phyloP scores from a whole-genome alignment of 2,888 invertebrate genomes.

The Andrena hattorfiana region DNA sequence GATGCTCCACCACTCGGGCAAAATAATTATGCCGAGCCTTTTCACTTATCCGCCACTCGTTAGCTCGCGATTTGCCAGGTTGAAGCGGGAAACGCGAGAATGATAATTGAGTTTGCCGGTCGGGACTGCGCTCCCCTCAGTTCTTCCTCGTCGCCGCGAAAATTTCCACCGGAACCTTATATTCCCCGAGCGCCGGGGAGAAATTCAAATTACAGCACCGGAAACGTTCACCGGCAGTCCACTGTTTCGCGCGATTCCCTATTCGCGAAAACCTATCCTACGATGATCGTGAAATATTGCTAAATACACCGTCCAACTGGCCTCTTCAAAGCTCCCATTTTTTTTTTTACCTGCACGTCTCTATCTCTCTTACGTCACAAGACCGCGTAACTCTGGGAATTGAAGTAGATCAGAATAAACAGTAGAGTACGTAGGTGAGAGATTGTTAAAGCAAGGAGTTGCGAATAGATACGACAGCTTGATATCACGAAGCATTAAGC shows the following conservation, averaged over 20 bases:
- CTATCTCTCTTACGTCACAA: too few species aligned
- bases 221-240: background rate
- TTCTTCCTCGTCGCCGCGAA: background rate
- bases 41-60: background rate
- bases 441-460: too few species aligned
- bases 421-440: too few species aligned
- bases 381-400: too few species aligned
- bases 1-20: background rate
- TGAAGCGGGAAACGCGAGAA: background rate
- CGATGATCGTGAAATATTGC: too few species aligned
- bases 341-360: too few species aligned
- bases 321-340: too few species aligned
- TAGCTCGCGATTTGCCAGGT: background rate
- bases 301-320: too few species aligned
- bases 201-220: conserved; percentile 29
- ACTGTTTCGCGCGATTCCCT: background rate
- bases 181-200: background rate
- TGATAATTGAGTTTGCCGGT: background rate
- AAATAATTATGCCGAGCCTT: conserved; percentile 5
- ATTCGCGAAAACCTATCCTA: conserved; percentile 16
- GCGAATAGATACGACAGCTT: too few species aligned
- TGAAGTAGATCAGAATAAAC: too few species aligned
- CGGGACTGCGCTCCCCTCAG: background rate
- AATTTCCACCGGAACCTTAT: conserved; percentile 18
- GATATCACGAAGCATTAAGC: too few species aligned